Evolutionary conservation across 1,140 invertebrate genomes (phyloP).

Genomic region (Bombus sylvicola): DNA sequence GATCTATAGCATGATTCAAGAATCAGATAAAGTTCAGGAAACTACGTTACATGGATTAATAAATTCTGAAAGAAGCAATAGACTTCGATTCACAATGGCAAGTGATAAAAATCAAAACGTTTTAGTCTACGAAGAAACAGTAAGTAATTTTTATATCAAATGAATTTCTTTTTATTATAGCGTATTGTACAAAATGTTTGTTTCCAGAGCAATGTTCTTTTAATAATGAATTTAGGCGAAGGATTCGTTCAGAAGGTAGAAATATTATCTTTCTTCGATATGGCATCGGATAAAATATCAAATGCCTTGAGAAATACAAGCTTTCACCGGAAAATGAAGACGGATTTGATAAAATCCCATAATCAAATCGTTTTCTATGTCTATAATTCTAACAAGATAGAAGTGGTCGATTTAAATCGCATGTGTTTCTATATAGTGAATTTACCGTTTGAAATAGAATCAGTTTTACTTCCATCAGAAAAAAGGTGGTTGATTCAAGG

Average conservation of each 20-base stretch:
- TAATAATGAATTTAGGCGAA: conserved; percentile 71
- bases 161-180: not conserved
- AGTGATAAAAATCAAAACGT: conserved; percentile 71
- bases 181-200: not conserved
- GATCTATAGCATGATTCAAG: conserved; percentile 81
- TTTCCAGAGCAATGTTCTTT: conserved; percentile 75
- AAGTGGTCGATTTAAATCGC: conserved; percentile 77
- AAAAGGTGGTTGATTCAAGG: conserved; percentile 79
- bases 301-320: conserved; percentile 67
- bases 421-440: conserved; percentile 73
- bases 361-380: conserved; percentile 75
- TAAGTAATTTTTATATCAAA: conserved; percentile 64
- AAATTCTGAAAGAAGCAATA: conserved; percentile 53
- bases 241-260: conserved; percentile 70
- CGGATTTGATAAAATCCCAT: conserved; percentile 68
- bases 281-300: conserved; percentile 74
- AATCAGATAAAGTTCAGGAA: conserved; percentile 73
- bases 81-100: conserved; percentile 69
- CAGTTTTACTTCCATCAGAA: conserved; percentile 72
- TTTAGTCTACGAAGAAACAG: conserved; percentile 78
- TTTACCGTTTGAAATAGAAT: conserved; percentile 78
- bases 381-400: conserved; percentile 72
- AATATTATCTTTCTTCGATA: conserved; percentile 73
- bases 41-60: conserved; percentile 73
- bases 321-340: conserved; percentile 72